Conservation (phyloP, 1,140 invertebrate genomes). For the Latrodectus geometricus region DNA sequence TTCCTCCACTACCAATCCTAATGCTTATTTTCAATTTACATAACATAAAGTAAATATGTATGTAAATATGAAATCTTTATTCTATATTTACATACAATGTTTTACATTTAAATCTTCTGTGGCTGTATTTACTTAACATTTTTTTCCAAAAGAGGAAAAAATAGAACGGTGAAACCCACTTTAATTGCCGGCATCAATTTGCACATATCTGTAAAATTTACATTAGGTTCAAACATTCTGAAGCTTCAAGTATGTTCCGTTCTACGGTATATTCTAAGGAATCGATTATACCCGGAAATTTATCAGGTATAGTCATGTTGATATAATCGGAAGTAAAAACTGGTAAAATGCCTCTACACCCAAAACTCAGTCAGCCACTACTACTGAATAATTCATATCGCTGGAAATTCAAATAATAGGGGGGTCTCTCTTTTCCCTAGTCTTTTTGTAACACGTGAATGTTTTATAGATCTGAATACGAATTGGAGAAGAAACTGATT, state of each 20-base stretch:
- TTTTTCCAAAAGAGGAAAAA: too few relatives aligned
- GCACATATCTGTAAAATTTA: background rate
- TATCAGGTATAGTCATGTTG: conserved; percentile 36
- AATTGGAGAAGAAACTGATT: background rate
- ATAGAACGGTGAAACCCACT: too few relatives aligned
- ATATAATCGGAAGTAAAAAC: conserved; percentile 60
- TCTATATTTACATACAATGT: too few relatives aligned
- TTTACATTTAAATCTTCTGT: too few relatives aligned
- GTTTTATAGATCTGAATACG: conserved; percentile 53
- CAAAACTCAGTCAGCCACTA: conserved; percentile 3
- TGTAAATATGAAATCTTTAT: too few relatives aligned
- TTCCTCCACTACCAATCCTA: too few relatives aligned
- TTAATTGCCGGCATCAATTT: conserved; percentile 5
- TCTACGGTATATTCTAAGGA: conserved; percentile 34
- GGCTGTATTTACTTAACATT: too few relatives aligned
- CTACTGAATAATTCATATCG: conserved; percentile 55
- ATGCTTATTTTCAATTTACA: too few relatives aligned
- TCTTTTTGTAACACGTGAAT: conserved; percentile 55
- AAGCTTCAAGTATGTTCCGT: conserved; percentile 14
- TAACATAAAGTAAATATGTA: too few relatives aligned
- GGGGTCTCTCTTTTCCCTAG: background rate
- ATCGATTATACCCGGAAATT: conserved; percentile 56
- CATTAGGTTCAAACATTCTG: conserved; percentile 26
- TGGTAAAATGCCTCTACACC: conserved; percentile 53
- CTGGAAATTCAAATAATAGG: conserved; percentile 54